Percentiles rank a stretch among this genome's conserved stretches.
Evolutionary conservation across 2,888 invertebrate species (phyloP).

Genomic region (Anoplius nigerrimus): DNA sequence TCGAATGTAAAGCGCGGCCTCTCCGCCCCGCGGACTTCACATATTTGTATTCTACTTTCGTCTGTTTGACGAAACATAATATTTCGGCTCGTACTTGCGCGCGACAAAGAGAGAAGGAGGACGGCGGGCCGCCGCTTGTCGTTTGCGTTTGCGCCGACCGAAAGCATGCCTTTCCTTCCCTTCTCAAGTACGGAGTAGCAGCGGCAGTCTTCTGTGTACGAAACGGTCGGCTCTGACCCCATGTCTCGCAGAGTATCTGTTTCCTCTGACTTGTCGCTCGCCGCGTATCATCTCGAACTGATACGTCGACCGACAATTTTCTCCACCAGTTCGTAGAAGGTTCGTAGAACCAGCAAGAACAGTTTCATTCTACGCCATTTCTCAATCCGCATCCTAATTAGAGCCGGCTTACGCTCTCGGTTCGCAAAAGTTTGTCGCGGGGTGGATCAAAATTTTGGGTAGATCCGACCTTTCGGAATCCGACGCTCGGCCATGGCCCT

Average conservation of each 20-base stretch:
- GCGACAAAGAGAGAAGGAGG: slow-evolving; percentile 45
- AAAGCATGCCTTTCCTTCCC: slow-evolving; percentile 44
- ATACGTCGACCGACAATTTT: not conserved
- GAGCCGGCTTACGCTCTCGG: not conserved
- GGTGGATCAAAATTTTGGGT: slow-evolving; percentile 1
- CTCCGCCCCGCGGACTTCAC: slow-evolving; percentile 62
- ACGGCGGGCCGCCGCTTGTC: slow-evolving; percentile 60
- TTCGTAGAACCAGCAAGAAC: too few species aligned
- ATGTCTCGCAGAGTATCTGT: not conserved
- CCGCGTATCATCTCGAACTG: not conserved
- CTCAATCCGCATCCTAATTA: too few species aligned
- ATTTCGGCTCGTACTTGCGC: slow-evolving; percentile 66
- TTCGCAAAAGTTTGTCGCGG: not conserved
- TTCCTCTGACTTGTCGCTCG: not conserved
- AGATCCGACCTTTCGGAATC: too few species aligned
- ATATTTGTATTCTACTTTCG: slow-evolving; percentile 73
- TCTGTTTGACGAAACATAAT: slow-evolving; percentile 72
- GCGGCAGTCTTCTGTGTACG: not conserved
- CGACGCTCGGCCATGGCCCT: too few species aligned
- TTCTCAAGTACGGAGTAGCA: slow-evolving; percentile 24
- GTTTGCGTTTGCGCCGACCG: slow-evolving; percentile 58
- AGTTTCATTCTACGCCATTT: too few species aligned
- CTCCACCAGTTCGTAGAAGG: too few species aligned
- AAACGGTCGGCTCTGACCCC: not conserved
- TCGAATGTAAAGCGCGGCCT: slow-evolving; percentile 50